These are phyloP conservation scores for Gadus chalcogrammus DNA, from an alignment of 2,113 vertebrate genomes.

Conservation along the genomic window DNA sequence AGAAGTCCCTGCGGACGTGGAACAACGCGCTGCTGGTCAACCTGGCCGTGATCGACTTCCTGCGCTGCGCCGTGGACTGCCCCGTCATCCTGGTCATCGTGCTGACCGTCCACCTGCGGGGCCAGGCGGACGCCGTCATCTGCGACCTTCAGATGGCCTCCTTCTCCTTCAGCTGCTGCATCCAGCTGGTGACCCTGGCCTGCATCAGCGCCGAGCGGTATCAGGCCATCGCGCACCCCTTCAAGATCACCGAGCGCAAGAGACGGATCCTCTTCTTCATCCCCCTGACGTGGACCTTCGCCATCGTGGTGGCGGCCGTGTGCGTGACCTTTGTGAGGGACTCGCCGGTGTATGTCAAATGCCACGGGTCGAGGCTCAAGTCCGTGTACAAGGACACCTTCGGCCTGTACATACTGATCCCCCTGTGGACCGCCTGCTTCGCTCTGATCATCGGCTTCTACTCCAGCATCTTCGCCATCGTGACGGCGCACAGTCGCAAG, in stretches of 20 bases:
- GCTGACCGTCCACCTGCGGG: slow-evolving; percentile 20
- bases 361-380: slow-evolving; percentile 41
- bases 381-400: slow-evolving; percentile 54
- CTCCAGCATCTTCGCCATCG: slow-evolving; percentile 61
- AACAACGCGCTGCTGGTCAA: slow-evolving; percentile 73
- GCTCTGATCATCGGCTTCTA: slow-evolving; percentile 68
- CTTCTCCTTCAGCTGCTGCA: slow-evolving; percentile 71
- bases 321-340: slow-evolving; percentile 55
- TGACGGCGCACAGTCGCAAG: slow-evolving; percentile 68
- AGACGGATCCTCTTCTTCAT: slow-evolving; percentile 54
- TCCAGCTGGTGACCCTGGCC: slow-evolving; percentile 72
- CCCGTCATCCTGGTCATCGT: slow-evolving; percentile 63
- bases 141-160: slow-evolving; percentile 64
- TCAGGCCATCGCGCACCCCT: slow-evolving; percentile 70
- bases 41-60: slow-evolving; percentile 63
- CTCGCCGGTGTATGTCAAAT: slow-evolving; percentile 59
- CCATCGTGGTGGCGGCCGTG: slow-evolving; percentile 51
- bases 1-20: slow-evolving; percentile 66
- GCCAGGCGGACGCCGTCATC: slow-evolving; percentile 31
- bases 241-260: slow-evolving; percentile 52
- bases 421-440: slow-evolving; percentile 70
- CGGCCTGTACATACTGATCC: slow-evolving; percentile 69
- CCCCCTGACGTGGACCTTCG: slow-evolving; percentile 61
- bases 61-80: slow-evolving; percentile 67
- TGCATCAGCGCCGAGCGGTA: slow-evolving; percentile 72